Evolutionary conservation across 1,140 invertebrate species (phyloP).

Genomic region (Amphibalanus amphitrite): DNA sequence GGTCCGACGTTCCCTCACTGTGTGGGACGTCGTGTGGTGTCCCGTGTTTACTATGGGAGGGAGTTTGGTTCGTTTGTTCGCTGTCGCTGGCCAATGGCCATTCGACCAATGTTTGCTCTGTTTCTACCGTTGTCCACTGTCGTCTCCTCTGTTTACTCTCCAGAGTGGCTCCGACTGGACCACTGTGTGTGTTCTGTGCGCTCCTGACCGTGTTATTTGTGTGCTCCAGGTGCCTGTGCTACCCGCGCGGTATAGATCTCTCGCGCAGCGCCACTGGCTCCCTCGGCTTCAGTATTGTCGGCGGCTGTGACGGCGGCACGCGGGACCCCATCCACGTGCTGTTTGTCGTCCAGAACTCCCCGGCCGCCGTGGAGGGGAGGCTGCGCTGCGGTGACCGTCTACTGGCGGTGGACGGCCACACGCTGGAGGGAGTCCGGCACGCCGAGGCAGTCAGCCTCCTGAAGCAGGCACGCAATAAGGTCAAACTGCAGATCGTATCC

Average conservation of each 20-base stretch:
- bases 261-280: not conserved
- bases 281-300: constrained; percentile 34
- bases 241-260: not conserved
- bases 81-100: no score
- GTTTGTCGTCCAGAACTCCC: constrained; percentile 32
- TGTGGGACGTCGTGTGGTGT: no score
- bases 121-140: no score
- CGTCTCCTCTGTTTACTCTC: no score
- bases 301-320: constrained; percentile 30
- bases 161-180: no score
- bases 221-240: not conserved
- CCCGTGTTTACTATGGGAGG: no score
- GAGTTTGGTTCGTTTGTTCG: no score
- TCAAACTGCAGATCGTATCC: constrained; percentile 30
- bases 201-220: no score
- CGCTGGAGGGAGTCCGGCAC: constrained; percentile 29
- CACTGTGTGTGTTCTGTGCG: no score
- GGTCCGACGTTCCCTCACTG: no score
- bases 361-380: constrained; percentile 29
- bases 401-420: constrained; percentile 32
- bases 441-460: constrained; percentile 30
- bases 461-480: constrained; percentile 29
- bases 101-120: no score
- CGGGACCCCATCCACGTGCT: constrained; percentile 33
- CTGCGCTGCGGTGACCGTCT: constrained; percentile 33